Conservation (phyloP, 2,888 invertebrate genomes). For the Xestia c-nigrum region DNA sequence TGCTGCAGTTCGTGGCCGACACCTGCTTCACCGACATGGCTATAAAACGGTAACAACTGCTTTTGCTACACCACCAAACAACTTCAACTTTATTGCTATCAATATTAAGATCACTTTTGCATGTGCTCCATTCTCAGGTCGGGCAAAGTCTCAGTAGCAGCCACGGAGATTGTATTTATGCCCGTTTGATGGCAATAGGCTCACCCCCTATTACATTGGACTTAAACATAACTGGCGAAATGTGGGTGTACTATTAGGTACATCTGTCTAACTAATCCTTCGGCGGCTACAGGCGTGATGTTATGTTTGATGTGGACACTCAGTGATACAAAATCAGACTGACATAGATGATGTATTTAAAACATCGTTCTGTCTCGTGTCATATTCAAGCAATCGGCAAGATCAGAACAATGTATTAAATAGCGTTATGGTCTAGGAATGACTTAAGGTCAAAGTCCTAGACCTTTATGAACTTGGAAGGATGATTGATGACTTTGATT, state of each 20-base stretch:
- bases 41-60: constrained; percentile 74
- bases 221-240: too few species aligned
- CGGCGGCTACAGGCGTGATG: too few species aligned
- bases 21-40: constrained; percentile 83
- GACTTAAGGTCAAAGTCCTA: too few species aligned
- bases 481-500: too few species aligned
- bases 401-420: background rate
- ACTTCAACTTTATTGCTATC: background rate
- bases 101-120: background rate
- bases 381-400: background rate
- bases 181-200: too few species aligned
- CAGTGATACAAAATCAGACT: background rate
- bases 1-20: constrained; percentile 79
- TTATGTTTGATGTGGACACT: background rate
- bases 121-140: too few species aligned
- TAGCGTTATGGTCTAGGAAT: background rate
- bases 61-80: background rate
- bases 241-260: too few species aligned
- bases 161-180: too few species aligned
- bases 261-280: too few species aligned
- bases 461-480: too few species aligned
- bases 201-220: too few species aligned
- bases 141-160: too few species aligned
- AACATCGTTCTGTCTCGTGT: background rate
- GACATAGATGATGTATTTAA: background rate